phyloP scores from a whole-genome alignment of 2,113 vertebrate species.

The Otis tarda region DNA sequence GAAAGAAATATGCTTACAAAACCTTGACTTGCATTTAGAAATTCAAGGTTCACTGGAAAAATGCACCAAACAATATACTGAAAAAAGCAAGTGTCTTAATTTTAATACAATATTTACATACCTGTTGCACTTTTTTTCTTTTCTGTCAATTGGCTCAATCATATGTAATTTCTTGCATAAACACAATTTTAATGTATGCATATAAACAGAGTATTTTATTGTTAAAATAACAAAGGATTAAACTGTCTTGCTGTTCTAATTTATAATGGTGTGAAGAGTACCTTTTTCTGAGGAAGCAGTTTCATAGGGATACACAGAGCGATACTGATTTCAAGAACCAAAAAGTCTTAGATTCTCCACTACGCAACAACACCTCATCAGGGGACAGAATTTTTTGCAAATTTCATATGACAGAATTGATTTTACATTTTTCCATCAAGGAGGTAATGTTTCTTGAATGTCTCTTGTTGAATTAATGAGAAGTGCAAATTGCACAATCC shows the following conservation, averaged over 20 bases:
- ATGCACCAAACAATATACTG: background rate
- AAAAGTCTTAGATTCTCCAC: background rate
- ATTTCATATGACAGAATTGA: background rate
- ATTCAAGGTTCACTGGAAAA: background rate
- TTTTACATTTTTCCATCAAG: background rate
- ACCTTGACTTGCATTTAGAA: background rate
- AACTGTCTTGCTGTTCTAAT: background rate
- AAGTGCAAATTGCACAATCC: background rate
- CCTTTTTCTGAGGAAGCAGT: background rate
- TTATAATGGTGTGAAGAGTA: background rate
- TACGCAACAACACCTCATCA: background rate
- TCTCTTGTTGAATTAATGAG: background rate
- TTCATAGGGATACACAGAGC: background rate
- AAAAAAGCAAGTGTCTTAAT: background rate
- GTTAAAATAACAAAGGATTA: background rate
- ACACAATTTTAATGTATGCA: background rate
- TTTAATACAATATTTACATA: background rate
- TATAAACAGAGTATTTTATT: background rate
- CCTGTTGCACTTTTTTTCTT: background rate
- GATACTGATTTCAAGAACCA: background rate
- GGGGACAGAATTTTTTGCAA: background rate
- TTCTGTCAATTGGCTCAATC: background rate
- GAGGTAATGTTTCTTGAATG: background rate
- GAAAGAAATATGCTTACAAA: background rate
- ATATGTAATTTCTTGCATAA: background rate